These are phyloP conservation scores for Metacarcinus magister DNA, from an alignment of 2,888 invertebrate genomes.

Conservation along the genomic window DNA sequence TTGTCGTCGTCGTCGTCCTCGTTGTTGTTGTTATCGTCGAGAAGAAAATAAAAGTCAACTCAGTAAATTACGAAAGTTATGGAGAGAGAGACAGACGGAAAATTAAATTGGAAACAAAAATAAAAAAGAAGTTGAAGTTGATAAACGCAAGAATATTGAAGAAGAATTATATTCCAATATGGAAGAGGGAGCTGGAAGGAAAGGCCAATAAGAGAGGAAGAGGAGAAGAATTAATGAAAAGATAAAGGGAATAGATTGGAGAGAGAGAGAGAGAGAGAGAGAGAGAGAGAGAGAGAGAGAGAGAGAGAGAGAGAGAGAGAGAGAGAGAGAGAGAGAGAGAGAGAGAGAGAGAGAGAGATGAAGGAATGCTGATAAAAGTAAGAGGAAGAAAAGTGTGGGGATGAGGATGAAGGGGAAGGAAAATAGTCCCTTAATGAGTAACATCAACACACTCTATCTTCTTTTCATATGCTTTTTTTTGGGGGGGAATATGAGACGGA, in stretches of 20 bases:
- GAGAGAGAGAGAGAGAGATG: background rate
- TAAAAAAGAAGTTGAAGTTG: background rate
- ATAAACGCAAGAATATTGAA: background rate
- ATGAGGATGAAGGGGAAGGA: background rate
- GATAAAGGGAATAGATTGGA: background rate
- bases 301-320: constrained; percentile 48
- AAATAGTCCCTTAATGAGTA: background rate
- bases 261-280: constrained; percentile 22
- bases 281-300: constrained; percentile 48
- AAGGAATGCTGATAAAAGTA: too few relatives aligned
- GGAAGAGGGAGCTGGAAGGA: background rate
- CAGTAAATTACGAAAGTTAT: background rate
- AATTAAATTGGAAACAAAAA: constrained; percentile 15
- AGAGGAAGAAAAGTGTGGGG: too few relatives aligned
- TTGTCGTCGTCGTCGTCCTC: too few relatives aligned
- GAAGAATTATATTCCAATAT: background rate
- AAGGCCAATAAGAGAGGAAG: background rate
- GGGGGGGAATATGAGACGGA: too few relatives aligned
- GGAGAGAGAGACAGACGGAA: background rate
- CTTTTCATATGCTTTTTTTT: background rate
- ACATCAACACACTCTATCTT: background rate
- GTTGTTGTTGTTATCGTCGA: too few relatives aligned
- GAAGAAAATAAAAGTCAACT: background rate
- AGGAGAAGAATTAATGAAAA: background rate
- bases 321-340: background rate